Evolutionary conservation across 1,140 invertebrate species (phyloP).

Genomic region (Cydia pomonella): DNA sequence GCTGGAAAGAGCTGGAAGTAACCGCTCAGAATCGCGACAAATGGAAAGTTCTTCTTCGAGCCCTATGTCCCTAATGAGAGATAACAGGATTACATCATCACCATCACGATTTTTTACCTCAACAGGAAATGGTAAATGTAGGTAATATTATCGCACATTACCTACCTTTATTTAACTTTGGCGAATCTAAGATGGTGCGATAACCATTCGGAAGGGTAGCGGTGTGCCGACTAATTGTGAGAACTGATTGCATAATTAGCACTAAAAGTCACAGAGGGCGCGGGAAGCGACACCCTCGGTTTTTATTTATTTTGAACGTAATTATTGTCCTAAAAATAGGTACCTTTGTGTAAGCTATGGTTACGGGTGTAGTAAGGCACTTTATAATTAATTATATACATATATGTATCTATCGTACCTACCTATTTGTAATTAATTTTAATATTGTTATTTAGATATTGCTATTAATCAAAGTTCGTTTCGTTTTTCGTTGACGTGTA

Average conservation of each 20-base stretch:
- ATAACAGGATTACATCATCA: no score
- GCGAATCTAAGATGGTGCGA: conserved; percentile 33
- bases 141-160: neutral
- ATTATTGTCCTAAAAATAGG: neutral
- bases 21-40: no score
- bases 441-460: no score
- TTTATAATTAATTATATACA: no score
- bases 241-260: conserved; percentile 77
- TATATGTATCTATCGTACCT: no score
- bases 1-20: no score
- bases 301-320: neutral
- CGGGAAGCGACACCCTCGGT: conserved; percentile 37
- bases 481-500: no score
- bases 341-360: neutral
- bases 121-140: neutral
- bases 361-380: neutral
- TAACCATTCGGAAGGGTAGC: conserved; percentile 37
- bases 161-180: neutral
- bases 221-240: conserved; percentile 69
- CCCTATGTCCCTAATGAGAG: no score
- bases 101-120: neutral
- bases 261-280: conserved; percentile 69
- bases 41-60: no score
- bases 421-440: no score
- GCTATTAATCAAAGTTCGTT: no score